Base-by-base conservation (phyloP, 2,797 vertebrate species). In the Argya squamiceps region DNA sequence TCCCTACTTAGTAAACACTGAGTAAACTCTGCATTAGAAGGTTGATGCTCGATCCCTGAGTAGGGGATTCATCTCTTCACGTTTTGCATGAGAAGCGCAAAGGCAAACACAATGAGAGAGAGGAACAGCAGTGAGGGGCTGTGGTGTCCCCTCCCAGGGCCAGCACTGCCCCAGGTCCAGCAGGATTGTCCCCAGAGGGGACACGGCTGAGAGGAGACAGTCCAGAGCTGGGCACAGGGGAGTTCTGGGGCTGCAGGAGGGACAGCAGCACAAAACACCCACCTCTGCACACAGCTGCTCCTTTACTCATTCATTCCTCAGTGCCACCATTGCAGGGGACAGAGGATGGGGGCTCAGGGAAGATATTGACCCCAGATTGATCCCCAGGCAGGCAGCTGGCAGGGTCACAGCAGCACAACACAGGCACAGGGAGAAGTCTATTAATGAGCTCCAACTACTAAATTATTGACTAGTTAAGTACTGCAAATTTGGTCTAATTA, bases 381-480 rank as follows among this genome's bases (percentile, higher is more conserved):
- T 96, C 90, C 78, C 85, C 12, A 27, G 84, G 93, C 63, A 78
- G 4, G 9, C 73, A 96, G 96, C 81, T 92, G 92, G 74, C 87
- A 70, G 73, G 46, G 73, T 84, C 3, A 24, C 95, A 77, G 87
- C 65, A 47, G 81, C 92, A 74, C 92, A 91, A 50, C 87, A 65
- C 92, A 92, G 84, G 92, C 97, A 94, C 91, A 15, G 44, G 76
- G 88, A 97, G 93, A 97, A 97, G 96, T 96, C 97, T 98, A 95
- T 97, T 97, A 97, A 97, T 89, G 95, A 97, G 96, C 97, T 87
- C 91, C 84, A 92, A 53, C 93, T 94, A 92, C 96, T 96, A 88
- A 97, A 97, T 97, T 98, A 98, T 97, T 97, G 98, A 97, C 96
- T 92, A 94, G 74, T 92, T 97, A 96, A 97, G 93, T 93, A 97